Evolutionary conservation across 1,140 invertebrate genomes (phyloP).

Genomic region (Druon quercuslanigerum): DNA sequence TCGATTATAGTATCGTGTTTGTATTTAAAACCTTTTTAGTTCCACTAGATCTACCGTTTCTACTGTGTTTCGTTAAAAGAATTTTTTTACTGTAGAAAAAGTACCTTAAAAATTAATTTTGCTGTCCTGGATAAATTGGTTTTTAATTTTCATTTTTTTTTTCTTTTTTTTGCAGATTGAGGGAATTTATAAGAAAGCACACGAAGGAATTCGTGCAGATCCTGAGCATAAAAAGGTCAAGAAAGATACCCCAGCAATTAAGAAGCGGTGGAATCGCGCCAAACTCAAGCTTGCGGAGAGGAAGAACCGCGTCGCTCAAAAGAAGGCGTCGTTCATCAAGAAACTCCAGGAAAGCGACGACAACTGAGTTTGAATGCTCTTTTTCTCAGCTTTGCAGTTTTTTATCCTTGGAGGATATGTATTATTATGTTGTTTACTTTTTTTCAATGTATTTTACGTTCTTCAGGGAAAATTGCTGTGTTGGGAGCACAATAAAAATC

Average conservation of each 20-base stretch:
- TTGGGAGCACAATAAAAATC: neutral
- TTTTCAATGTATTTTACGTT: neutral
- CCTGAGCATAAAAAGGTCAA: constrained; percentile 84
- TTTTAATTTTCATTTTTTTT: constrained; percentile 4
- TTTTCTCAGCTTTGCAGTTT: neutral
- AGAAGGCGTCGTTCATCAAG: constrained; percentile 93
- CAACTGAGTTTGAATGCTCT: neutral
- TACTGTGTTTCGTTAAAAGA: too few relatives aligned
- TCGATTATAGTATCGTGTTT: too few relatives aligned
- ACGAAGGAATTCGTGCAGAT: constrained; percentile 92
- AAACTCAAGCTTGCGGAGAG: constrained; percentile 93
- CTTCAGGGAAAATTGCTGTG: constrained; percentile 2
- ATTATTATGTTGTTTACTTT: constrained; percentile 2
- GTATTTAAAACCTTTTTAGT: too few relatives aligned
- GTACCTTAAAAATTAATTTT: too few relatives aligned
- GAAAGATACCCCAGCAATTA: constrained; percentile 78
- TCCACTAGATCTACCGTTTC: too few relatives aligned
- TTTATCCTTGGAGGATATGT: neutral
- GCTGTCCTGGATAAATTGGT: too few relatives aligned
- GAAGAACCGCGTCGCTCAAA: constrained; percentile 93
- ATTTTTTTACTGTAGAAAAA: too few relatives aligned
- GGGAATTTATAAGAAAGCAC: constrained; percentile 96
- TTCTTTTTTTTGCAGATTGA: constrained; percentile 84
- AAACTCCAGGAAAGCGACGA: constrained; percentile 83
- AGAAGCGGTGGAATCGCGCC: constrained; percentile 93